Evolutionary conservation across 2,797 vertebrate species (phyloP), one percentile per base, ranked within the genome.

Genomic region (Onychomys leucogaster): DNA sequence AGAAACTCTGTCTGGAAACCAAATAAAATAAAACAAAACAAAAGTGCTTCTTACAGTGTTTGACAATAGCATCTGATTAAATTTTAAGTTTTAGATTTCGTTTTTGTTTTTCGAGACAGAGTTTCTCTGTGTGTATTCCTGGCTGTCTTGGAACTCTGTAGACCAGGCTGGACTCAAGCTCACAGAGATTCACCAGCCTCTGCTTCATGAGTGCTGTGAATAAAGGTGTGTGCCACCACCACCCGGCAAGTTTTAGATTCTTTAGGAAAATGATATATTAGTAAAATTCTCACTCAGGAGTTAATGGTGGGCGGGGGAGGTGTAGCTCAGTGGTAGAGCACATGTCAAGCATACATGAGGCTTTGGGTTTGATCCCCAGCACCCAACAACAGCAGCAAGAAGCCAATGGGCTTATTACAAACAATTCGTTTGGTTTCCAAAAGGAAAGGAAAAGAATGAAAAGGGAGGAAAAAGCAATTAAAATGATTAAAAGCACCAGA

Each of bases 251-350:
- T 25, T 73, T 86, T 82, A 75, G 5, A 6, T 92, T 77, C 77
- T 59, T 46, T 17, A 41, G 25, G n/a, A 92, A 80, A 89, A 80
- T 37, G 59, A 1, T 52, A 59, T 69, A 2, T 87, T 63, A 78
- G 73, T 55, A 90, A 87, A 90, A 92, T 94, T 82, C 27, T 61
- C 37, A 49, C 23, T 80, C 37, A 71, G 84, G 83, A 87, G 10
- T 55, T 85, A 75, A 14, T 34, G 19, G 12, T 43, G 41, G 23
- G 7, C 6, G 10, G 14, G 10, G 37, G 46, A 8, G 19, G 25
- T 8, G 16, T 37, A 46, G 61, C 29, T 77, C 21, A 92, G 57
- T 34, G 29, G 34, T n/a, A 82, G 21, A 43, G 32, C 49, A 32
- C 11, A 5, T 61, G 5, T 19, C 37, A 21, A 55, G 82, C 16